These are phyloP conservation scores for Gnathonemus longibarbis DNA, from an alignment of 2,113 vertebrate species.

Conservation along the genomic window DNA sequence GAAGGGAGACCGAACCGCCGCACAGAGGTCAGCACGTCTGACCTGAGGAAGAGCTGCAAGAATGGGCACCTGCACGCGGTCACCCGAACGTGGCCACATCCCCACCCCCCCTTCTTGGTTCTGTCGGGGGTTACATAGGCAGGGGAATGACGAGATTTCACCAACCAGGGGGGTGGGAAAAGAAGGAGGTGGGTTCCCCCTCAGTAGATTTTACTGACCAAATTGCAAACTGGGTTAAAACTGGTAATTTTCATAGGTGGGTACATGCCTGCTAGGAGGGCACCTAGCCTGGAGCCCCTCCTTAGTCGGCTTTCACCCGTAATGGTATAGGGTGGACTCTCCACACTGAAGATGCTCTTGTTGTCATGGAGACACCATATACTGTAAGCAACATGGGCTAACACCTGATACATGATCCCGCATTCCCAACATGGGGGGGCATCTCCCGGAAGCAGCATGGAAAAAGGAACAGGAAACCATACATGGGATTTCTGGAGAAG, in stretches of 20 bases:
- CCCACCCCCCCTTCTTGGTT: no score
- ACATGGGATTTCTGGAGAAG: background rate
- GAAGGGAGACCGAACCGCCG: no score
- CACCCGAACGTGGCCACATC: no score
- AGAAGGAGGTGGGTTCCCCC: background rate
- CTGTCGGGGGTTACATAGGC: no score
- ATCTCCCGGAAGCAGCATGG: background rate
- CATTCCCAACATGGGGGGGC: background rate
- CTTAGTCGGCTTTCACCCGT: background rate
- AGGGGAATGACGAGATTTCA: no score
- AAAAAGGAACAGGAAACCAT: background rate
- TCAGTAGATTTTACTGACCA: background rate
- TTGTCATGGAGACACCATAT: background rate
- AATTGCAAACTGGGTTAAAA: no score
- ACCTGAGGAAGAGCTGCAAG: no score
- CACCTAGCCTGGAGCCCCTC: background rate
- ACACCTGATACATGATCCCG: background rate
- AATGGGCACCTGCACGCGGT: no score
- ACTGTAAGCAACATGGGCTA: background rate
- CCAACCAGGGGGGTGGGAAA: no score
- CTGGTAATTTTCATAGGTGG: no score
- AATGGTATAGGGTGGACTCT: background rate
- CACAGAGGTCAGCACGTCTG: no score
- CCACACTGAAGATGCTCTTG: background rate
- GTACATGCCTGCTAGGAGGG: no score